Conservation (phyloP, 23 tunicate genomes). For the Corella eumyota region DNA sequence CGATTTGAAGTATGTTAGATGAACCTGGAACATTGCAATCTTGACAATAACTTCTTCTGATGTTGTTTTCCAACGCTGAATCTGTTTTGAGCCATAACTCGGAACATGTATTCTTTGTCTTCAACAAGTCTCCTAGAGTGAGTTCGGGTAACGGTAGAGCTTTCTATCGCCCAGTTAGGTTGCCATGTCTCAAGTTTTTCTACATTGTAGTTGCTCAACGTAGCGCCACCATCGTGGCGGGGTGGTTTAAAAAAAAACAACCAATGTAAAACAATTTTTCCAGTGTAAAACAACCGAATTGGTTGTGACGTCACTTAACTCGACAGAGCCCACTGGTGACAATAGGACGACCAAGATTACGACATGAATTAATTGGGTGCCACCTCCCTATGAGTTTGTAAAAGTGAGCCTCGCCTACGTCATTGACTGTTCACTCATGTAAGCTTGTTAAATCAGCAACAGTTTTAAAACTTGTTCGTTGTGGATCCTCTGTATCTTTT, state of each 20-base stretch:
- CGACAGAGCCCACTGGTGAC: constrained; percentile 71
- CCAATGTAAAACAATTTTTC: too few relatives aligned
- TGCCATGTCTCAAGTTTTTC: constrained; percentile 82
- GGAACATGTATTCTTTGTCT: constrained; percentile 81
- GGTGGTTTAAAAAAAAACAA: too few relatives aligned
- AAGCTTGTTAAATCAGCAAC: constrained; percentile 15
- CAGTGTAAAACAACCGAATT: constrained; percentile 55
- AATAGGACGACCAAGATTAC: constrained; percentile 70
- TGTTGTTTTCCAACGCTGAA: constrained; percentile 70
- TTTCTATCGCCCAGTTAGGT: constrained; percentile 66
- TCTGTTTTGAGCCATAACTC: constrained; percentile 87
- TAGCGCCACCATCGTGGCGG: constrained; percentile 80
- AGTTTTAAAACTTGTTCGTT: constrained; percentile 38
- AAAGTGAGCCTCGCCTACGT: constrained; percentile 62
- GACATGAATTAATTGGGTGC: constrained; percentile 54
- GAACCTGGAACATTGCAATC: constrained; percentile 39
- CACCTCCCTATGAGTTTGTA: constrained; percentile 54
- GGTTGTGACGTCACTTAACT: constrained; percentile 38
- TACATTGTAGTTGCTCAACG: constrained; percentile 85
- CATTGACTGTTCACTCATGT: constrained; percentile 64
- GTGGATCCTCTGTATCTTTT: constrained; percentile 49
- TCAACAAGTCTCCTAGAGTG: constrained; percentile 54
- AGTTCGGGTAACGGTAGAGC: constrained; percentile 76
- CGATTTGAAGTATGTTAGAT: constrained; percentile 54
- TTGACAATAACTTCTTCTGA: constrained; percentile 58